Evolutionary conservation across 2,888 invertebrate genomes (phyloP), one percentile per base, ranked within the genome.

Genomic region (Stenichneumon culpator): DNA sequence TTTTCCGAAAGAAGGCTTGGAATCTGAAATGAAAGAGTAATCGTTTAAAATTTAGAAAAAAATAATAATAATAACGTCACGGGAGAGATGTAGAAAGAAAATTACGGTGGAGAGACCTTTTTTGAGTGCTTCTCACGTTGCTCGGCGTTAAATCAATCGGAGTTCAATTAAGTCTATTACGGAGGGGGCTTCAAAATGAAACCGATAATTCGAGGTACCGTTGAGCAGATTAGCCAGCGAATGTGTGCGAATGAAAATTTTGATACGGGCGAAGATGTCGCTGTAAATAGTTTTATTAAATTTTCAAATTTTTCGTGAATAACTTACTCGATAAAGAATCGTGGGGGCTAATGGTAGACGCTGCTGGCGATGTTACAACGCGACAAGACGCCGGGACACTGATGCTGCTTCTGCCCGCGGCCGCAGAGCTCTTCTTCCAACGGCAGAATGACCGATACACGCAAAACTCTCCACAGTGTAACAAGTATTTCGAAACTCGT

Each of bases 401-500:
- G 91, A 87, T 86, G 86, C 86, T 63, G 52, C 16, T 60, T 36
- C 63, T 60, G 57, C 39, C 44, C 52, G 70, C 11, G 25, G 4
- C 25, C 50, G 22, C 77, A 65, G 22, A 67, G 52, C 50, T 28
- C 54, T 81, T 74, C 57, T 60, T 81, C 80, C 4, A 47, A 54
- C 60, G 57, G 82, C 60, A 36, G 75, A 88, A 89, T 90, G 88
- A 89, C 89, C 88, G 89, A 88, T 87, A 89, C 90, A 57, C 82
- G 75, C 90, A 90, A 88, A 90, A 92, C 94, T 90, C 92, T 91
- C 93, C 95, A 95, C 92, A 95, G 94, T 90, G 94, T 95, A 92
- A 94, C 94, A 91, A 95, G 94, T 90, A 95, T 91, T 90, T 94
- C 94, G 93, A 95, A 95, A 94, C 95, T 95, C 90, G 95, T 94